Conservation (phyloP, 2,888 invertebrate genomes). For the Schizaphis graminum region DNA sequence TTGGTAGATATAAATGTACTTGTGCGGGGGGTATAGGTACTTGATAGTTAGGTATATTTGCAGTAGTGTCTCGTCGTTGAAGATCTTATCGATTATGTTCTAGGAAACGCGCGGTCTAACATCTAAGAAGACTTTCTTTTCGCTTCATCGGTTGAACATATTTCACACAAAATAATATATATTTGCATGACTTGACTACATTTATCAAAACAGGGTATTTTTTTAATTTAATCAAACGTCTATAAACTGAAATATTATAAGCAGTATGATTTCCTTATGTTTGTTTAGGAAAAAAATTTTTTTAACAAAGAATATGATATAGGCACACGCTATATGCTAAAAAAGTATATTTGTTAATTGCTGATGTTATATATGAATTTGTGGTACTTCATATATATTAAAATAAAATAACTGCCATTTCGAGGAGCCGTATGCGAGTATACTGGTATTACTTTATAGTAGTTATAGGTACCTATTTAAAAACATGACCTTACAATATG, state of each 20-base stretch:
- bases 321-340: neutral
- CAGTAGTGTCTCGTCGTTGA: neutral
- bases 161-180: neutral
- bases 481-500: slow-evolving; percentile 22
- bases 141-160: neutral
- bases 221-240: neutral
- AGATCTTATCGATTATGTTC: slow-evolving; percentile 33
- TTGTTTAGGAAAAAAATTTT: neutral
- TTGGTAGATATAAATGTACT: neutral
- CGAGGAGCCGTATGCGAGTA: neutral
- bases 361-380: neutral
- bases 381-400: neutral
- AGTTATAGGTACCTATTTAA: neutral
- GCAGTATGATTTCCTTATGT: neutral
- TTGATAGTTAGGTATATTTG: neutral
- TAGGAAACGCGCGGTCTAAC: neutral
- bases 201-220: neutral
- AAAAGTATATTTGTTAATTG: neutral
- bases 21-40: neutral
- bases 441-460: neutral
- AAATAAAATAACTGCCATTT: neutral
- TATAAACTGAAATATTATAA: neutral
- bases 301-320: neutral
- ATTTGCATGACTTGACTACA: neutral
- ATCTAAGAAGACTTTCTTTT: slow-evolving; percentile 8